Conservation (phyloP, 2,113 vertebrate species). For the Macrotus californicus region DNA sequence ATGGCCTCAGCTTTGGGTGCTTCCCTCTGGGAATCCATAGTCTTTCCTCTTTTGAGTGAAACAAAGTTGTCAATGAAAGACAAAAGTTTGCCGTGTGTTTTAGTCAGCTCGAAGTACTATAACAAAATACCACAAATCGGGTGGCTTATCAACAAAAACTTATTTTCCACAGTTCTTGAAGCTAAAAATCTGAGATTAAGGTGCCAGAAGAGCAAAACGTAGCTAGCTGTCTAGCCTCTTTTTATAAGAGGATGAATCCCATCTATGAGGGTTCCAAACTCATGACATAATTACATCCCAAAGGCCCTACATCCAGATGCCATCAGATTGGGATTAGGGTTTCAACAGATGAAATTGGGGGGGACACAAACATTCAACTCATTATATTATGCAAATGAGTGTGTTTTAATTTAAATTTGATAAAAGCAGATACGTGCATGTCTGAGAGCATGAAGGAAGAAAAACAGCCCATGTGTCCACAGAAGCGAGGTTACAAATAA, state of each 20-base stretch:
- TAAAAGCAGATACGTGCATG: not conserved
- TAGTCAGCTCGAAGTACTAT: not conserved
- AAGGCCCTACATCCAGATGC: not conserved
- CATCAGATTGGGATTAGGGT: not conserved
- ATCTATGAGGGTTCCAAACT: not conserved
- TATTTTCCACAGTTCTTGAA: not conserved
- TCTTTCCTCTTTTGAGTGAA: not conserved
- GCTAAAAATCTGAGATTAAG: not conserved
- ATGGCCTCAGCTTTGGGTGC: not conserved
- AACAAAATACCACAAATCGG: not conserved
- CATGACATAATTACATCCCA: not conserved
- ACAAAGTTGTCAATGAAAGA: conserved; percentile 1
- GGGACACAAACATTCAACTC: not conserved
- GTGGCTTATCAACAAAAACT: not conserved
- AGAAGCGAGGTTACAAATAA: not conserved
- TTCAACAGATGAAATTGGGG: not conserved
- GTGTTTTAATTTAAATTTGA: conserved; percentile 20
- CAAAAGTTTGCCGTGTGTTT: not conserved
- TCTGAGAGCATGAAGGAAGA: not conserved
- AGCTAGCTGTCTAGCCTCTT: not conserved
- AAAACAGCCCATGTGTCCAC: not conserved
- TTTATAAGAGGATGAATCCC: not conserved
- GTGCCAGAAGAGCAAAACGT: not conserved
- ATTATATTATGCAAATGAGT: not conserved
- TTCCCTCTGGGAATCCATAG: not conserved